Percentiles rank a stretch among this genome's conserved stretches.
Evolutionary conservation across 1,140 invertebrate species (phyloP).

Genomic region (Holcopasites calliopsidis): DNA sequence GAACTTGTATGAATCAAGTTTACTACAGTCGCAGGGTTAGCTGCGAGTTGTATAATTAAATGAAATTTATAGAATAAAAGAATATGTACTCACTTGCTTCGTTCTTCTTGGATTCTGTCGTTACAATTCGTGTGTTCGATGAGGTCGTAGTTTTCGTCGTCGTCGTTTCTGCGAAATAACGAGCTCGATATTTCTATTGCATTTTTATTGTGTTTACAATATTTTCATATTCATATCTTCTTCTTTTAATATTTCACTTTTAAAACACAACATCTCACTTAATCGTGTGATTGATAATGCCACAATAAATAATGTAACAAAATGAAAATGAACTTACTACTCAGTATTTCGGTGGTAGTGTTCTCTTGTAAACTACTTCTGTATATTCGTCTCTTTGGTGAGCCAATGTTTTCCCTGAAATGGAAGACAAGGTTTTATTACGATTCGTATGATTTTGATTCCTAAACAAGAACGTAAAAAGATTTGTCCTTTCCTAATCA

Average conservation of each 20-base stretch:
- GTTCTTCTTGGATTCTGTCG: constrained; percentile 71
- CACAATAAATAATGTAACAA: background rate
- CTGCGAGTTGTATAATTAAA: background rate
- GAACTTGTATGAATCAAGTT: background rate
- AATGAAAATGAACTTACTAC: constrained; percentile 67
- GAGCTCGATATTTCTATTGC: background rate
- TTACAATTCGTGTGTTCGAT: constrained; percentile 65
- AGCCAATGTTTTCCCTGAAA: constrained; percentile 73
- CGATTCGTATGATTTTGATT: background rate
- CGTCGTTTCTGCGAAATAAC: constrained; percentile 70
- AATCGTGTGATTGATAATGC: background rate
- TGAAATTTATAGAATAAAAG: background rate
- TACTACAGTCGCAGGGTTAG: too few species aligned
- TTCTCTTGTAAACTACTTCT: constrained; percentile 77
- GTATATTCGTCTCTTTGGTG: constrained; percentile 77
- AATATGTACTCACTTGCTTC: constrained; percentile 69
- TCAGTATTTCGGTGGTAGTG: constrained; percentile 74
- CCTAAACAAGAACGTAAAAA: too few species aligned
- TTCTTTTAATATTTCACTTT: too few species aligned
- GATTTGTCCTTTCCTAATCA: background rate
- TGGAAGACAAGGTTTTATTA: constrained; percentile 7
- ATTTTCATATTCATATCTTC: too few species aligned
- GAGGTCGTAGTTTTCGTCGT: constrained; percentile 73
- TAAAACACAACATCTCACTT: too few species aligned
- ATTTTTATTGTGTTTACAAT: too few species aligned